Evolutionary conservation across 2,797 vertebrate genomes (phyloP).

Genomic region (Peromyscus eremicus): DNA sequence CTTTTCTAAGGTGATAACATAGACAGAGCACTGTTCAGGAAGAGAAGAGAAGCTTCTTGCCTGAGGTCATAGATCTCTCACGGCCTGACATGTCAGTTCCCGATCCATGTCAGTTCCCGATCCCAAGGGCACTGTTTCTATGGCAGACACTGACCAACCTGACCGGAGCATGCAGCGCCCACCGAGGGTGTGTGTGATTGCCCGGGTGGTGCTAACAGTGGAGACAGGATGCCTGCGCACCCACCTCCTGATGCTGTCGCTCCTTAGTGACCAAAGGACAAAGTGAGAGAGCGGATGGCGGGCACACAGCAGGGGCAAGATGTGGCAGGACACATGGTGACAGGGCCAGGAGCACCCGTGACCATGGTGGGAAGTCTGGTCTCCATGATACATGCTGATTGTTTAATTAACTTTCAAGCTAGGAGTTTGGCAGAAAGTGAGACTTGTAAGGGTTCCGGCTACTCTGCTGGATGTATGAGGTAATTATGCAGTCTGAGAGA

Average conservation of each 20-base stretch:
- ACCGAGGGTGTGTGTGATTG: background rate
- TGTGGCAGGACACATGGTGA: background rate
- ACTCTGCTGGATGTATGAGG: background rate
- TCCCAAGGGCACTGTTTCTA: background rate
- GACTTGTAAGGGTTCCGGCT: background rate
- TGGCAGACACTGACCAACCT: background rate
- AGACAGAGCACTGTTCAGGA: background rate
- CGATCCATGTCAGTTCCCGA: background rate
- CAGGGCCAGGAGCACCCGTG: rapidly evolving
- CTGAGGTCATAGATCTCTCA: rapidly evolving
- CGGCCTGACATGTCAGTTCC: rapidly evolving
- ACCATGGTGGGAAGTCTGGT: rapidly evolving
- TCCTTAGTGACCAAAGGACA: background rate
- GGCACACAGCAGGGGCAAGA: no score
- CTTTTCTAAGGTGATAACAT: background rate
- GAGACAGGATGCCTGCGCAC: rapidly evolving
- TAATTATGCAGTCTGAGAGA: background rate
- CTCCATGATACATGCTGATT: background rate
- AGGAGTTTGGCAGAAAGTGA: background rate
- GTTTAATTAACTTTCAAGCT: background rate
- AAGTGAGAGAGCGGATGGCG: background rate
- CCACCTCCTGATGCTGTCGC: rapidly evolving
- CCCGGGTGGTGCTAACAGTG: background rate
- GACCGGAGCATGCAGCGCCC: background rate
- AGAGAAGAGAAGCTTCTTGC: background rate